These are phyloP conservation scores for Tanytarsus gracilentus DNA, from an alignment of 2,888 invertebrate species.

Conservation along the genomic window DNA sequence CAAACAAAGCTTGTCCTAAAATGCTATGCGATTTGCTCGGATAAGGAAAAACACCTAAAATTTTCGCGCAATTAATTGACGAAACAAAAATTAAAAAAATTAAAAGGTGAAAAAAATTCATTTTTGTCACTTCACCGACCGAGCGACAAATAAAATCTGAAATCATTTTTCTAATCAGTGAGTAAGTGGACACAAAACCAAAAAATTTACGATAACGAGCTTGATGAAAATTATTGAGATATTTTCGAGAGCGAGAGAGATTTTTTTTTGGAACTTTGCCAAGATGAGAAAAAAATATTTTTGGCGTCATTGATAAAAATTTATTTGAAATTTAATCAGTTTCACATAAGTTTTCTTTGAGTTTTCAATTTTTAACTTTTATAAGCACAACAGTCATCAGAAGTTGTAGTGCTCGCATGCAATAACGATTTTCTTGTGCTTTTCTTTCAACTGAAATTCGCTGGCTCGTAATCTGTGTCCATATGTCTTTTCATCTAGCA, in stretches of 20 bases:
- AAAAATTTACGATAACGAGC: too few relatives aligned
- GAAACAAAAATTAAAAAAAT: not conserved
- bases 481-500: too few relatives aligned
- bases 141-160: too few relatives aligned
- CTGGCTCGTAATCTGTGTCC: too few relatives aligned
- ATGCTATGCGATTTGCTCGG: constrained; percentile 34
- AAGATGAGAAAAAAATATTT: too few relatives aligned
- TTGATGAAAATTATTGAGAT: too few relatives aligned
- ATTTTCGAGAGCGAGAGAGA: too few relatives aligned
- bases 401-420: constrained; percentile 60
- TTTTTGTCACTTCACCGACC: not conserved
- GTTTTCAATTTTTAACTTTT: constrained; percentile 56
- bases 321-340: constrained; percentile 48
- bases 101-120: not conserved
- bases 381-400: constrained; percentile 77
- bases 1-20: constrained; percentile 38
- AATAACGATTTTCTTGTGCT: constrained; percentile 77
- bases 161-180: too few relatives aligned
- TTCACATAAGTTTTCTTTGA: constrained; percentile 54
- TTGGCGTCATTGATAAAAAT: too few relatives aligned
- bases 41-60: constrained; percentile 23
- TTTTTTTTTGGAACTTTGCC: too few relatives aligned
- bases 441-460: constrained; percentile 71
- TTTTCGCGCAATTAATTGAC: constrained; percentile 23
- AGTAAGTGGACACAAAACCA: too few relatives aligned